A percentile compares a stretch with the other conserved stretches of the same genome.
These are phyloP conservation scores for Notocelia uddmanniana DNA, from an alignment of 2,888 invertebrate genomes.

Conservation along the genomic window DNA sequence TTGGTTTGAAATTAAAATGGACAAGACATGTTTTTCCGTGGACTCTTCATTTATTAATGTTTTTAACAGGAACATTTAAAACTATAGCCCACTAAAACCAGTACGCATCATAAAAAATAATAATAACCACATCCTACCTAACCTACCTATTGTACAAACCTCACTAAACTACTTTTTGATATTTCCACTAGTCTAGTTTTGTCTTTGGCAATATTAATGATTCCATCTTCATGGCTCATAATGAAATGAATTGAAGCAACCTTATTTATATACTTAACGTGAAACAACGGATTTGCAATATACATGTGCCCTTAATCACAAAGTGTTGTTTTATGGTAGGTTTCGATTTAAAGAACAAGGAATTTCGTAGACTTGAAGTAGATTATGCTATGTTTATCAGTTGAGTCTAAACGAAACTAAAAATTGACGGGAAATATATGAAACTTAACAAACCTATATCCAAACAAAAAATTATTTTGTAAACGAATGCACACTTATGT, in stretches of 20 bases:
- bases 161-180: constrained; percentile 62
- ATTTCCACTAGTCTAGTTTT: constrained; percentile 59
- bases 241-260: constrained; percentile 46
- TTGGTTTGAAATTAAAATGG: no score
- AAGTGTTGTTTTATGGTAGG: neutral
- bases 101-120: constrained; percentile 51
- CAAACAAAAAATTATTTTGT: neutral
- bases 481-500: neutral
- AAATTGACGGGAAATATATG: neutral
- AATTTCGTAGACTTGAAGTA: no score
- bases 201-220: constrained; percentile 68
- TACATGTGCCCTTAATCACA: constrained; percentile 26
- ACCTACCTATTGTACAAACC: constrained; percentile 70
- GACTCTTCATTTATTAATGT: no score
- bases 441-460: neutral
- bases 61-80: constrained; percentile 12
- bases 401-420: no score
- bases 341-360: no score
- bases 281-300: constrained; percentile 3
- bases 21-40: no score
- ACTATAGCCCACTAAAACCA: constrained; percentile 51
- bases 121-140: constrained; percentile 58
- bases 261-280: constrained; percentile 34
- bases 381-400: no score
- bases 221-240: constrained; percentile 39